Evolutionary conservation across 2,113 vertebrate genomes (phyloP).

Genomic region (Malurus alboscapulatus): DNA sequence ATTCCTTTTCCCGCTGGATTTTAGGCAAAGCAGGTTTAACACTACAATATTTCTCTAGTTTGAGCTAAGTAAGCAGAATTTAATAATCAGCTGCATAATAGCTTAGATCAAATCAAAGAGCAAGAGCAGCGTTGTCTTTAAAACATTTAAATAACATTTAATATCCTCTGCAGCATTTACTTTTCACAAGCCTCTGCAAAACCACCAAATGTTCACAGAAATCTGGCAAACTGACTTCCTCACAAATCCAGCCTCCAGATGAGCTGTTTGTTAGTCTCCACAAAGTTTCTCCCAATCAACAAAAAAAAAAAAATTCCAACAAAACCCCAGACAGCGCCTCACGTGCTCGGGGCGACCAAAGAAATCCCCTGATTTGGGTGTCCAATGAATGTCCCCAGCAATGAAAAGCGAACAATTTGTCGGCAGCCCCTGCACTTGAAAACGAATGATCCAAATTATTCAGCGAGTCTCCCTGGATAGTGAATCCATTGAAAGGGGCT

Average conservation of each 20-base stretch:
- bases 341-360: neutral
- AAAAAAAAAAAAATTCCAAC: neutral
- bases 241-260: neutral
- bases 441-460: conserved; percentile 62
- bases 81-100: neutral
- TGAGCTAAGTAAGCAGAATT: neutral
- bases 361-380: conserved; percentile 38
- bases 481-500: conserved; percentile 52
- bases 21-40: neutral
- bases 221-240: neutral
- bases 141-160: neutral
- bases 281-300: neutral
- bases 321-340: conserved; percentile 44
- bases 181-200: neutral
- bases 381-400: conserved; percentile 27
- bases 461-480: conserved; percentile 53
- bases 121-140: neutral
- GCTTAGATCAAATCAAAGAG: neutral
- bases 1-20: neutral
- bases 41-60: neutral
- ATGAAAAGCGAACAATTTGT: conserved; percentile 59
- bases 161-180: neutral
- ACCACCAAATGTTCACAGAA: neutral
- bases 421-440: conserved; percentile 41
- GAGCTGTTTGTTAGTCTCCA: neutral